Evolutionary conservation across 2,113 vertebrate species (phyloP), one percentile per base, ranked within the genome.

Genomic region (Elachura formosa): DNA sequence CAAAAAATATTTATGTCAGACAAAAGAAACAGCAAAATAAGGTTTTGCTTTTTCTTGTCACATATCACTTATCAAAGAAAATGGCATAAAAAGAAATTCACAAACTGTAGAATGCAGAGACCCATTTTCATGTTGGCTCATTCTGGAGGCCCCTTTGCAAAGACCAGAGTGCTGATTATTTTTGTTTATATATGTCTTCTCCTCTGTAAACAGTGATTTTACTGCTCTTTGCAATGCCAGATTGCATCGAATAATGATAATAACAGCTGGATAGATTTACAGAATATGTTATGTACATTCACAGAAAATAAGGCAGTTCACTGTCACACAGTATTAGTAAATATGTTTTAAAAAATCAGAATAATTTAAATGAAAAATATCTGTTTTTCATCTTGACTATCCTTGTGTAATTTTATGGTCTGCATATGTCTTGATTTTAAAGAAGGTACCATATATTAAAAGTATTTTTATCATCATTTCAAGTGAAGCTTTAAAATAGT

Each of bases 171-270:
- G 85, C 76, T 83, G 62, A 72, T 49, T 87, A 67, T 77, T 96
- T 95, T 89, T 96, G 71, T 83, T 97, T 90, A 62, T 87, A 74
- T 77, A 79, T 91, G 41, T 29, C 72, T 96, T 90, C 55, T 89
- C 24, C 41, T 89, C 40, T 73, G 46, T 76, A 96, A 97, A 92
- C 28, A 54, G 83, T n/a, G 63, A 63, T 62, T 89, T 95, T 94
- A 80, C 64, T 94, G 68, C 51, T 84, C 13, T 90, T 96, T 95
- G 45, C 64, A 90, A 51, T 72, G 72, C 77, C 23, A 54, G 52
- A 95, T 96, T 89, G 7, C 83, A 95, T 78, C 71, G 95, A 89
- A 87, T 81, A 73, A 93, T 66, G 59, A 88, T 81, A 73, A 87
- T 46, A 96, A 68, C 67, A 96, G 55, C 90, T 94, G 84, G 34